These are phyloP conservation scores for Trachythela sp. DNA, from an alignment of 64 coral and sea anemone species.

Conservation along the genomic window DNA sequence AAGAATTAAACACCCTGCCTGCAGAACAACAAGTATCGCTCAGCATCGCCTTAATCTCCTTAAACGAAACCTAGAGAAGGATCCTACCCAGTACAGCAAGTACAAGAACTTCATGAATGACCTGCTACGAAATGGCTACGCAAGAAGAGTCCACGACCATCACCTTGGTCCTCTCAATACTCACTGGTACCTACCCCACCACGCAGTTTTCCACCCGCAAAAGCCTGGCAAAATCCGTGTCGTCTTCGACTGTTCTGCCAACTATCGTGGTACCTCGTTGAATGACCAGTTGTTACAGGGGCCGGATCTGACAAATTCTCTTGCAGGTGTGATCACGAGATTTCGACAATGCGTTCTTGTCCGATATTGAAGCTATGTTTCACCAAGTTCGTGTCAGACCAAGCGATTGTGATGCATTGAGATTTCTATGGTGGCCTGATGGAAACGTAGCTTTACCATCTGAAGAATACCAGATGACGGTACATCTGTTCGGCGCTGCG, in stretches of 20 bases:
- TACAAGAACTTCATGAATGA: too few relatives aligned
- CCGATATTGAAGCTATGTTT: background rate
- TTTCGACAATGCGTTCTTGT: background rate
- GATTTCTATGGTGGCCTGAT: background rate
- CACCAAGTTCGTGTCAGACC: background rate
- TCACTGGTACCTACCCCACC: background rate
- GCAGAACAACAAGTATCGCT: too few relatives aligned
- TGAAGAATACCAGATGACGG: background rate
- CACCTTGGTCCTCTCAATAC: background rate
- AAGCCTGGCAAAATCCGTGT: background rate
- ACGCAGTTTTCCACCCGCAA: background rate
- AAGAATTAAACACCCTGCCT: too few relatives aligned
- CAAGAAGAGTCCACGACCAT: background rate
- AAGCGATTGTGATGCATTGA: background rate
- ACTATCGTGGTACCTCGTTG: too few relatives aligned
- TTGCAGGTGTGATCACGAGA: background rate
- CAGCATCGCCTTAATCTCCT: too few relatives aligned
- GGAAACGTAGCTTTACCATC: background rate
- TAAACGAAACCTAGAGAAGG: too few relatives aligned
- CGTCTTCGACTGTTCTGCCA: background rate
- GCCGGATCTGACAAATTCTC: too few relatives aligned
- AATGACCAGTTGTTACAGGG: too few relatives aligned
- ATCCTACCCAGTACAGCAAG: too few relatives aligned
- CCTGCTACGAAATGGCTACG: too few relatives aligned
- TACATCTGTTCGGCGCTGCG: background rate